Evolutionary conservation across 2,113 vertebrate genomes (phyloP).

Genomic region (Dasyornis broadbenti): DNA sequence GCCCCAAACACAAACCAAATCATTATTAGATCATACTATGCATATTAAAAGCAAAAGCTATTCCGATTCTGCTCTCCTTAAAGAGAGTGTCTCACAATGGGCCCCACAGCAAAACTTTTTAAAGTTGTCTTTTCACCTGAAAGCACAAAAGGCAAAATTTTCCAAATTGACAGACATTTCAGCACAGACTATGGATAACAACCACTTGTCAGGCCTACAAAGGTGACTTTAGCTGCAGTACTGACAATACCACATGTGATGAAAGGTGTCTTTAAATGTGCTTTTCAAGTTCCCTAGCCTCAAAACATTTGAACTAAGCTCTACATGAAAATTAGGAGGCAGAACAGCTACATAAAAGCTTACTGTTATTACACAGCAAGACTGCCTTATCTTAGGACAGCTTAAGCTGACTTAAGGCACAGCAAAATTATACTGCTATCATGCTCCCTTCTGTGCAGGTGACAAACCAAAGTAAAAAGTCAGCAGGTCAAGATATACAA

Average conservation of each 20-base stretch:
- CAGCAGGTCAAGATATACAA: background rate
- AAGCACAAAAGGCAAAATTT: background rate
- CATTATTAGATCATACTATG: background rate
- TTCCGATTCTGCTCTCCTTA: background rate
- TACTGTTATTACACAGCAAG: background rate
- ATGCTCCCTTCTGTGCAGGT: background rate
- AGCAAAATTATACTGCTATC: background rate
- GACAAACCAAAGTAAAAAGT: background rate
- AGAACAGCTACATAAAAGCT: background rate
- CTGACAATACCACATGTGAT: background rate
- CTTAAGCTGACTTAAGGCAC: background rate
- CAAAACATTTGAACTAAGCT: background rate
- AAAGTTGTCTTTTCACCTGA: background rate
- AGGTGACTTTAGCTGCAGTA: background rate
- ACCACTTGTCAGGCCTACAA: background rate
- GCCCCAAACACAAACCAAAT: background rate
- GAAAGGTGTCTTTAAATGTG: background rate
- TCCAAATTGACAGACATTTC: background rate
- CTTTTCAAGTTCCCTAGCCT: background rate
- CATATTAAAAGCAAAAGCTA: background rate
- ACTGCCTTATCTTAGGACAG: background rate
- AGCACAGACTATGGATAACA: background rate
- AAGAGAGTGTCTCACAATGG: background rate
- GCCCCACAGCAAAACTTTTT: background rate
- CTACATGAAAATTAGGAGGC: background rate